A percentile compares a stretch with the other conserved stretches of the same genome.
These are phyloP conservation scores for Lutraria lutraria DNA, from an alignment of 2,888 invertebrate species.

Conservation along the genomic window DNA sequence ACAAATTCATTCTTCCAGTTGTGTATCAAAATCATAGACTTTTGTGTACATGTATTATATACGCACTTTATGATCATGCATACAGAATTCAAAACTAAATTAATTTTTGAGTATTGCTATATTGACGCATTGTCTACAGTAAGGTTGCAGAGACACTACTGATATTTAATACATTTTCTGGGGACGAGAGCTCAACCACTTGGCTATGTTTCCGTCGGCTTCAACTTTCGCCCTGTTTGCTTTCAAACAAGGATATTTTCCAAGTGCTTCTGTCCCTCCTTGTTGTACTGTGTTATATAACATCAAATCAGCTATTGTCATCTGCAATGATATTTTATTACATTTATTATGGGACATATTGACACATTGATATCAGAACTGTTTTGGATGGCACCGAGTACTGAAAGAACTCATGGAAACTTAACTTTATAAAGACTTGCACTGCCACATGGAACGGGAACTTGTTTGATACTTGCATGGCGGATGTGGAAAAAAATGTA, in stretches of 20 bases:
- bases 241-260: background rate
- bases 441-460: too few relatives aligned
- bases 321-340: background rate
- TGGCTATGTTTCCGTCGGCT: background rate
- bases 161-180: background rate
- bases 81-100: too few relatives aligned
- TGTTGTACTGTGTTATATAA: background rate
- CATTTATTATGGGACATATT: too few relatives aligned
- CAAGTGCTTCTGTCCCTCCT: background rate
- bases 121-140: background rate
- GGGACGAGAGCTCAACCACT: background rate
- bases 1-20: too few relatives aligned
- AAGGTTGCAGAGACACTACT: background rate
- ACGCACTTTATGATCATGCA: background rate
- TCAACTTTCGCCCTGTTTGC: constrained; percentile 11
- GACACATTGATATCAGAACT: too few relatives aligned
- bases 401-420: too few relatives aligned
- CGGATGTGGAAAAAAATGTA: too few relatives aligned
- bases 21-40: background rate
- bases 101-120: background rate
- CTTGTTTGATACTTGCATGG: too few relatives aligned
- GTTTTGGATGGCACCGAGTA: too few relatives aligned
- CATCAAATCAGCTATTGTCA: constrained; percentile 16
- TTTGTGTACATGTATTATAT: background rate
- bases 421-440: too few relatives aligned